Evolutionary conservation across 2,113 vertebrate genomes (phyloP).

Genomic region (Ardeotis arabs): DNA sequence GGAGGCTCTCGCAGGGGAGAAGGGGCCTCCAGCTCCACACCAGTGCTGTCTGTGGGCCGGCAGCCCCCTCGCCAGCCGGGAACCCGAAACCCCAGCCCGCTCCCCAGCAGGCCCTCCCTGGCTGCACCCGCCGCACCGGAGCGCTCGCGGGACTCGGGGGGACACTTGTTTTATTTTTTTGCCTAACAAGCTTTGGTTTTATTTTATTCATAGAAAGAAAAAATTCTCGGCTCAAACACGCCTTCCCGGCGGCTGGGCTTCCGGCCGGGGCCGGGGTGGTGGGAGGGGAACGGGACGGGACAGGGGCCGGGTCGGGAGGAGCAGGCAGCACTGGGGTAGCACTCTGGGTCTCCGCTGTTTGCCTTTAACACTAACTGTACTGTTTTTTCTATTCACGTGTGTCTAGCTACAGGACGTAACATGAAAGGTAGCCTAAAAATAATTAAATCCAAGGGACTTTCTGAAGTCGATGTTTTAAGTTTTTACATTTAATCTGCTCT

Average conservation of each 20-base stretch:
- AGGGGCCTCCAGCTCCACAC: slow-evolving; percentile 81
- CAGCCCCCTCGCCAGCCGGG: slow-evolving; percentile 71
- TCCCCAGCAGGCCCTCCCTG: slow-evolving; percentile 65
- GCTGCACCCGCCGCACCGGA: slow-evolving; percentile 62
- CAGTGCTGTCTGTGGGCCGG: slow-evolving; percentile 81
- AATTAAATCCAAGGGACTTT: slow-evolving; percentile 83
- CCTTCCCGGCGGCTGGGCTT: slow-evolving; percentile 79
- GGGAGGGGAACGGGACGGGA: slow-evolving; percentile 32
- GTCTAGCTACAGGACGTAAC: slow-evolving; percentile 93
- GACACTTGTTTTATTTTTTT: slow-evolving; percentile 81
- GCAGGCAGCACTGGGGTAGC: slow-evolving; percentile 82
- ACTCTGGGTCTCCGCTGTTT: slow-evolving; percentile 88
- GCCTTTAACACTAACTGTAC: slow-evolving; percentile 98
- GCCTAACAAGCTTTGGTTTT: slow-evolving; percentile 88
- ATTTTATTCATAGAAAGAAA: slow-evolving; percentile 80
- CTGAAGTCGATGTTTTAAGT: slow-evolving; percentile 78
- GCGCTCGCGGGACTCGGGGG: slow-evolving; percentile 67
- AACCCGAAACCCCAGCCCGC: slow-evolving; percentile 51
- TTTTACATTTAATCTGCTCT: slow-evolving; percentile 89
- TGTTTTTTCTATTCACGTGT: slow-evolving; percentile 94
- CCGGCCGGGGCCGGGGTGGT: slow-evolving; percentile 60
- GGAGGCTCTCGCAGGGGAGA: slow-evolving; percentile 68
- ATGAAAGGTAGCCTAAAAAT: slow-evolving; percentile 89
- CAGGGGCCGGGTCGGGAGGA: slow-evolving; percentile 37
- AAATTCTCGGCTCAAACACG: slow-evolving; percentile 68